Evolutionary conservation across 2,797 vertebrate genomes (phyloP), one percentile per base, ranked within the genome.

Genomic region (Rhinophrynus dorsalis): DNA sequence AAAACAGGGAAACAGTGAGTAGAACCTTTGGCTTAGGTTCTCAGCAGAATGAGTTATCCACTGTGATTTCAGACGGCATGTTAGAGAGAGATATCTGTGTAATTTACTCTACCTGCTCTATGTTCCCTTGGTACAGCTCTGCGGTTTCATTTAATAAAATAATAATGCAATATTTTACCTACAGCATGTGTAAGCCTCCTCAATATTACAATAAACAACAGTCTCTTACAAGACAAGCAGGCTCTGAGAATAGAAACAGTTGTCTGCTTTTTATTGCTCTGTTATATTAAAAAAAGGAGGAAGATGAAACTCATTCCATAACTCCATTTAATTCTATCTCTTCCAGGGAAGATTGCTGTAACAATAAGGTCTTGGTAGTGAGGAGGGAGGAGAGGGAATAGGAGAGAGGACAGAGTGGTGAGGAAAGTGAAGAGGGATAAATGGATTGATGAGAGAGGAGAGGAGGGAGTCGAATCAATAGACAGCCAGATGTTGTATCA

Each of bases 151-250:
- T 73, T 73, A 73, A 73, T 73, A 73, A 73, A 73, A 67, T 73
- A 72, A 72, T 72, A 73, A 73, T 67, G 55, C 62, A 60, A 73
- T 73, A 73, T 73, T 73, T 73, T 73, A 66, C 62, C 55, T 73
- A 73, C 69, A 73, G 62, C 55, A 73, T 66, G 47, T 60, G 70
- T 73, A 73, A 73, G 54, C 70, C 51, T 73, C 24, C 62, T 47
- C 15, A 12, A 60, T 60, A 67, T 73, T 73, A 66, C 70, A 60
- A 73, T 73, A 73, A 73, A 73, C 62, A 73, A 73, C 47, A 18
- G 47, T 18, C 48, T 73, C 62, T 60, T 67, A 67, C 55, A 60
- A 73, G 70, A 59, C 55, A 45, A 54, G 45, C 47, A 18, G 47
- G 24, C 27, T 11, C 24, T 51, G 40, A 26, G 54, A 45, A 37